These are phyloP conservation scores for Steinernema khuongi DNA, from an alignment of 1,140 invertebrate genomes.

Conservation along the genomic window DNA sequence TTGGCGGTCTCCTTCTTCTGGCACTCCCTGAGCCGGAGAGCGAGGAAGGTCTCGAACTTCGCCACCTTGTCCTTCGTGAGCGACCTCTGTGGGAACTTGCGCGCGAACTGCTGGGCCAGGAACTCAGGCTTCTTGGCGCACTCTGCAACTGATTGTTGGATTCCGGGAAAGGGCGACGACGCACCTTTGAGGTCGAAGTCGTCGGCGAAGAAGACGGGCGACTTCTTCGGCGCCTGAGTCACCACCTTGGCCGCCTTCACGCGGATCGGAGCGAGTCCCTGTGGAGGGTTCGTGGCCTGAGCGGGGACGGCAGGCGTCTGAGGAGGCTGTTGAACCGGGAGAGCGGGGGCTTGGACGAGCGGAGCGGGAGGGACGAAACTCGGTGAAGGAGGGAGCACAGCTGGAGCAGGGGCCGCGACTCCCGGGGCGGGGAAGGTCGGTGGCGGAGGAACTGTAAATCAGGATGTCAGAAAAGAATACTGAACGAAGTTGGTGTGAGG, in stretches of 20 bases:
- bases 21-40: neutral
- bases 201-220: constrained; percentile 34
- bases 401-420: neutral
- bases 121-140: constrained; percentile 31
- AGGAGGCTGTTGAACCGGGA: neutral
- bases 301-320: too few species aligned
- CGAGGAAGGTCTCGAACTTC: constrained; percentile 20
- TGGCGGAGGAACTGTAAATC: too few species aligned
- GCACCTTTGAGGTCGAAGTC: constrained; percentile 35
- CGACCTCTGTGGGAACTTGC: constrained; percentile 41
- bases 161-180: neutral
- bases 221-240: neutral
- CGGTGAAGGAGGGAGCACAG: neutral
- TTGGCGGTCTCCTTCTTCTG: constrained; percentile 13
- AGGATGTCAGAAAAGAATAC: too few species aligned
- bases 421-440: neutral
- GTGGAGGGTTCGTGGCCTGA: too few species aligned
- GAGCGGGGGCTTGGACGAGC: too few species aligned
- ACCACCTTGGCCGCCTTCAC: neutral
- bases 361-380: neutral
- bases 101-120: constrained; percentile 36
- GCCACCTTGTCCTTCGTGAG: constrained; percentile 21
- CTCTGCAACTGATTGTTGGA: constrained; percentile 28
- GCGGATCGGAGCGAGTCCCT: neutral
- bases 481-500: too few species aligned